Evolutionary conservation across 2,797 vertebrate genomes (phyloP), one percentile per base, ranked within the genome.

Genomic region (Pempheris klunzingeri): DNA sequence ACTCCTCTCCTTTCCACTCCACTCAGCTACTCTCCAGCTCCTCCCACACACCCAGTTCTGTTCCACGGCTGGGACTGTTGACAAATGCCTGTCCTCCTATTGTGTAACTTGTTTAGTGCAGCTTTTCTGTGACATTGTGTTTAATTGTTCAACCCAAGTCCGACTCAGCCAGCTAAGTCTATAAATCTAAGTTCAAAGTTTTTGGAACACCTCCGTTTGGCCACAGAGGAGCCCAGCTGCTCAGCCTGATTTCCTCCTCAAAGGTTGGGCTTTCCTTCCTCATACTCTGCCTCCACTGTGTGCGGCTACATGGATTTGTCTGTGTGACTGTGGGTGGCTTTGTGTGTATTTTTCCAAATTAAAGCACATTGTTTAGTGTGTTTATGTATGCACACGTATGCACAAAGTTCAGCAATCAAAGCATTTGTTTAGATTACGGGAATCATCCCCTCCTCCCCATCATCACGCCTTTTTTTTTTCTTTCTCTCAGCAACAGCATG

Each of bases 131-230:
- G 55, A 78, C 79, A 78, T 10, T 79, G 75, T 86, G 77, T 80
- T 73, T 68, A 70, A 83, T 77, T 86, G 80, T 89, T 86, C 57
- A 63, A 65, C 81, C 73, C 15, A 44, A 74, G 55, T 64, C 64
- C 53, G 64, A 39, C 9, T 5, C 39, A 62, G 60, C 58, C 4
- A 2, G 43, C 70, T 47, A 18, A 65, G 72, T 71, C 85, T 60
- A 83, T 90, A 84, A 90, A 92, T 90, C 90, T 67, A 64, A 86
- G 79, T 87, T 91, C 79, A 89, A 84, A 79, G 78, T 85, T 87
- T 75, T 39, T 73, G 52, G 76, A 83, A 44, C 63, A 61, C 60
- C 83, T 84, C 72, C 14, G 50, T 78, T 68, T 53, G 72, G 85
- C 82, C 52, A 32, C 63, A 80, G 83, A 87, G 78, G 78, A 88